Percentiles rank a stretch among this genome's conserved stretches.
These are phyloP conservation scores for Diglossa cyanea DNA, from an alignment of 2,797 vertebrate species.

Conservation along the genomic window DNA sequence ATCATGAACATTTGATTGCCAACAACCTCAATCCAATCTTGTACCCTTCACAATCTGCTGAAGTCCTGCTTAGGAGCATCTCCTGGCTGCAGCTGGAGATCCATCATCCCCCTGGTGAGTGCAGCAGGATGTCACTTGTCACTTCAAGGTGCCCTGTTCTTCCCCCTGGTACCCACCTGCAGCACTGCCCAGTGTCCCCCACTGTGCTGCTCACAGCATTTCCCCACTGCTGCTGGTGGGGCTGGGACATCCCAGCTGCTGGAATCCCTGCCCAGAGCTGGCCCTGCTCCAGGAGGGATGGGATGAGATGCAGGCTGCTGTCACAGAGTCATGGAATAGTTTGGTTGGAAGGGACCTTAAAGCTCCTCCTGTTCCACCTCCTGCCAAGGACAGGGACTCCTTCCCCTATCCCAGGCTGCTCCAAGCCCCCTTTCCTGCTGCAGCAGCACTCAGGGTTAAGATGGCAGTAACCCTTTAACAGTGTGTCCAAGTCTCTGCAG, in stretches of 20 bases:
- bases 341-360: not conserved
- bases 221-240: not conserved
- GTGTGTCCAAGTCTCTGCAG: not conserved
- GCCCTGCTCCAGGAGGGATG: not conserved
- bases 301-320: not conserved
- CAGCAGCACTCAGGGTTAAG: not conserved
- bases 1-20: not conserved
- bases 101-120: not conserved
- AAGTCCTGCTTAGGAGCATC: not conserved
- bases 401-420: not conserved
- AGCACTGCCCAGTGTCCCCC: not conserved
- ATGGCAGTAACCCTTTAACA: not conserved
- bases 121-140: not conserved
- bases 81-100: not conserved
- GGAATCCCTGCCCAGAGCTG: not conserved
- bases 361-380: not conserved
- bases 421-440: not conserved
- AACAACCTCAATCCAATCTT: not conserved
- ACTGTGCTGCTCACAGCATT: not conserved
- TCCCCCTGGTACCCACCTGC: not conserved
- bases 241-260: not conserved
- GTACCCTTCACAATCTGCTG: not conserved
- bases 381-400: not conserved
- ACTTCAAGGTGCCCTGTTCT: not conserved
- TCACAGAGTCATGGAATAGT: not conserved